Percentiles rank a stretch among this genome's conserved stretches.
Conservation (phyloP, 2,113 vertebrate genomes). For the Mustela nigripes region DNA sequence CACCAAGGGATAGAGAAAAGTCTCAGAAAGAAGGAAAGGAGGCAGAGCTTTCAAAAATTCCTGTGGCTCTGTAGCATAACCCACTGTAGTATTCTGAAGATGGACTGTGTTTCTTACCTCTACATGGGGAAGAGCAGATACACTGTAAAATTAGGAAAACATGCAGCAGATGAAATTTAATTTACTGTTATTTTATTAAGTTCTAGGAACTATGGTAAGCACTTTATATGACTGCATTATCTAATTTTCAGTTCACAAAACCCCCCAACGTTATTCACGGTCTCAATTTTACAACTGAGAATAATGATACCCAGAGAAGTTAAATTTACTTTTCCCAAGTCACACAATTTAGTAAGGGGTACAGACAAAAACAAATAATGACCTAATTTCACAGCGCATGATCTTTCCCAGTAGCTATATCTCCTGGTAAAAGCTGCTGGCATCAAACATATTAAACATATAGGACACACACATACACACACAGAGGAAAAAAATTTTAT, state of each 20-base stretch:
- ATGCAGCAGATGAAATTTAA: background rate
- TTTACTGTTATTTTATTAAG: background rate
- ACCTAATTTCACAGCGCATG: background rate
- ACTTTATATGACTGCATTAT: background rate
- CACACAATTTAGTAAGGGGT: background rate
- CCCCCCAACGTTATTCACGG: accelerated
- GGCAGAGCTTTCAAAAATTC: background rate
- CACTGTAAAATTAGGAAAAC: background rate
- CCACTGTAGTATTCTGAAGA: background rate
- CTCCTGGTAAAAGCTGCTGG: background rate
- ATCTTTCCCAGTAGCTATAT: background rate
- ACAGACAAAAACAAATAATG: conserved; percentile 19
- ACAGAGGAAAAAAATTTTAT: background rate
- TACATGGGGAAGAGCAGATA: background rate
- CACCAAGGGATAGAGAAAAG: background rate
- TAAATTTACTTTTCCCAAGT: background rate
- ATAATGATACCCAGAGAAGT: background rate
- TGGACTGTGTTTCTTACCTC: background rate
- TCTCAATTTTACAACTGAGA: conserved; percentile 14
- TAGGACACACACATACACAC: background rate
- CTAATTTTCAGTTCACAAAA: background rate
- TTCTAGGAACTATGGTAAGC: background rate
- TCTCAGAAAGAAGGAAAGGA: background rate
- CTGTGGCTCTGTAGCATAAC: background rate
- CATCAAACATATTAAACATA: background rate